Evolutionary conservation across 2,888 invertebrate genomes (phyloP), one percentile per base, ranked within the genome.

Genomic region (Dione juno): DNA sequence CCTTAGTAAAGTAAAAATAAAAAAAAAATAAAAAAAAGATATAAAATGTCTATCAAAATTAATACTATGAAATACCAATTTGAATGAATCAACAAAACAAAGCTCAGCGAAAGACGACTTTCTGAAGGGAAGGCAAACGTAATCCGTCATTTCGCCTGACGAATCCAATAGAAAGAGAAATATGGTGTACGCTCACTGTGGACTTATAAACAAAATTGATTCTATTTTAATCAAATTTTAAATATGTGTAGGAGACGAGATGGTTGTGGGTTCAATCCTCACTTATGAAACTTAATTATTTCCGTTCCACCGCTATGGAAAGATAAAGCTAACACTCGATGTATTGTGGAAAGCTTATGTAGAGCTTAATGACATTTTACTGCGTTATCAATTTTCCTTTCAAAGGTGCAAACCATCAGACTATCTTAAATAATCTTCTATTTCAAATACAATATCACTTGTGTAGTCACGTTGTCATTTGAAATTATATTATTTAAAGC

Each of bases 81-180:
- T 64, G 40, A 64, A 64, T 64, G 40, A 16, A 64, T 64, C 48
- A 37, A 64, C 64, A 64, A 64, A 64, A 64, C 64, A 64, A 64
- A 64, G 50, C 48, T 50, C 45, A 35, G 35, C 11, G 61, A 35
- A 57, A 28, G 61, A 61, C 35, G 61, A 45, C 35, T 61, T 61
- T 50, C 16, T 14, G 64, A 64, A 50, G 50, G 37, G 40, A 50
- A 64, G 1, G 50, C 50, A 64, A 64, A 64, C 28, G 63, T 64
- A 64, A 64, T 64, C 50, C 37, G 50, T 64, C 64, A 64, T 64
- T 37, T 63, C 45, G 35, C 14, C 43, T 28, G 64, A 50, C 37
- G 50, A 64, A 64, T 50, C 19, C 13, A 50, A 52, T 50, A 57
- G 19, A 50, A 19, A 64, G 35, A 16, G 14, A 48, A 45, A n/a